Percentiles rank a stretch among this genome's conserved stretches.
Evolutionary conservation across 2,113 vertebrate species (phyloP).

Genomic region (Bambusicola thoracicus): DNA sequence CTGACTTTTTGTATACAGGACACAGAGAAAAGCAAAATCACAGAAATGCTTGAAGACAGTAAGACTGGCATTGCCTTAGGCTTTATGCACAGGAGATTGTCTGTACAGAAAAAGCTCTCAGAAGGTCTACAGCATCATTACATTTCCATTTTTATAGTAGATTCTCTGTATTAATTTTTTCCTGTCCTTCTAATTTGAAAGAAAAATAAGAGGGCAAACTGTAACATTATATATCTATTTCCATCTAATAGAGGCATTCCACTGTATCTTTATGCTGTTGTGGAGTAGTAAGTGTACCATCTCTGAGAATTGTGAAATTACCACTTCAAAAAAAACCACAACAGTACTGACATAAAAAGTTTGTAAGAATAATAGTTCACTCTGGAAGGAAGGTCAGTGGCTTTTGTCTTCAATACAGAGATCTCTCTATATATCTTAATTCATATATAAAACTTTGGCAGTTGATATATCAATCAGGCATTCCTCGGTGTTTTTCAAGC

Average conservation of each 20-base stretch:
- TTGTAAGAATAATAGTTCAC: slow-evolving; percentile 56
- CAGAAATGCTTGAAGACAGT: not conserved
- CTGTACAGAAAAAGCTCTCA: not conserved
- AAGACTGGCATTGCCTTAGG: not conserved
- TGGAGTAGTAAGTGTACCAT: slow-evolving; percentile 53
- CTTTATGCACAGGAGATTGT: not conserved
- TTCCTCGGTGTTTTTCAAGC: slow-evolving; percentile 41
- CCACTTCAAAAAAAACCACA: slow-evolving; percentile 68
- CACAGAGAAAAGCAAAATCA: not conserved
- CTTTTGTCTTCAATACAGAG: slow-evolving; percentile 68
- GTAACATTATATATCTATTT: slow-evolving; percentile 28
- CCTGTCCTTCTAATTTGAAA: slow-evolving; percentile 58
- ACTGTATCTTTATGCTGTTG: slow-evolving; percentile 38
- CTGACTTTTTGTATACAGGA: not conserved
- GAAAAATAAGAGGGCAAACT: slow-evolving; percentile 46
- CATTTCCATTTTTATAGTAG: not conserved
- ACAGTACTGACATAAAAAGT: slow-evolving; percentile 55
- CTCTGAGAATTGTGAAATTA: slow-evolving; percentile 68
- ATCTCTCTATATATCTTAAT: slow-evolving; percentile 56
- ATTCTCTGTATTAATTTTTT: slow-evolving; percentile 46
- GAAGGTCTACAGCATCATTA: not conserved
- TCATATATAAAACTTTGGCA: slow-evolving; percentile 48
- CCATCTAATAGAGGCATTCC: slow-evolving; percentile 49
- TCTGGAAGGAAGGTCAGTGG: slow-evolving; percentile 66
- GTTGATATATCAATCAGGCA: slow-evolving; percentile 52